A percentile compares a stretch with the other conserved stretches of the same genome.
Conservation (phyloP, 2,888 invertebrate species). For the Podabrus alpinus region DNA sequence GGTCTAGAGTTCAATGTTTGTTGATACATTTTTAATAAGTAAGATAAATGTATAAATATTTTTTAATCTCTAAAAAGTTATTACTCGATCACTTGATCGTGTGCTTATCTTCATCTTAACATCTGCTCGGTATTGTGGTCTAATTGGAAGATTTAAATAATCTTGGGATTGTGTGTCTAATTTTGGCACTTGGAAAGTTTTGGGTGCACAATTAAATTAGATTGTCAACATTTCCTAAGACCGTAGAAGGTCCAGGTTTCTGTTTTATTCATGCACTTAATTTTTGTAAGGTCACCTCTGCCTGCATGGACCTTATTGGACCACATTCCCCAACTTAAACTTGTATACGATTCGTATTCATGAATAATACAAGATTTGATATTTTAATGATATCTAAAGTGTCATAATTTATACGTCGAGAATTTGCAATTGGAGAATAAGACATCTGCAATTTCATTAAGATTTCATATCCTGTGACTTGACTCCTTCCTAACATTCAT, state of each 20-base stretch:
- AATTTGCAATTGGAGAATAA: background rate
- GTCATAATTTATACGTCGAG: background rate
- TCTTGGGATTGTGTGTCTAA: background rate
- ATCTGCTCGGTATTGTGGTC: background rate
- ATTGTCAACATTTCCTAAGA: background rate
- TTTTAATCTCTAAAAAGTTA: background rate
- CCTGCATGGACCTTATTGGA: background rate
- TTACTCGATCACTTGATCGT: background rate
- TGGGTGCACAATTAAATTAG: too few relatives aligned
- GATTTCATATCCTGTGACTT: background rate
- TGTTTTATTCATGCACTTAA: background rate
- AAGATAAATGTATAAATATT: conserved; percentile 11
- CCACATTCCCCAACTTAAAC: background rate
- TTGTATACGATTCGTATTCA: background rate
- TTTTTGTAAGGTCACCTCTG: background rate
- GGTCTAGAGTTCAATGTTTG: conserved; percentile 28
- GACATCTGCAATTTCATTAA: background rate
- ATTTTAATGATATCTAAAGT: background rate
- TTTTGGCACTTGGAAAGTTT: background rate
- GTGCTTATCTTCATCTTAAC: background rate
- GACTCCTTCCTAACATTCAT: background rate
- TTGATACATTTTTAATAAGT: conserved; percentile 23
- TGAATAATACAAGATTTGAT: background rate
- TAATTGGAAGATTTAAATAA: background rate
- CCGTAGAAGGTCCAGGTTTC: background rate